Percentiles rank a stretch among this genome's conserved stretches.
These are phyloP conservation scores for Lamproptera curius DNA, from an alignment of 2,888 invertebrate species.

Conservation along the genomic window DNA sequence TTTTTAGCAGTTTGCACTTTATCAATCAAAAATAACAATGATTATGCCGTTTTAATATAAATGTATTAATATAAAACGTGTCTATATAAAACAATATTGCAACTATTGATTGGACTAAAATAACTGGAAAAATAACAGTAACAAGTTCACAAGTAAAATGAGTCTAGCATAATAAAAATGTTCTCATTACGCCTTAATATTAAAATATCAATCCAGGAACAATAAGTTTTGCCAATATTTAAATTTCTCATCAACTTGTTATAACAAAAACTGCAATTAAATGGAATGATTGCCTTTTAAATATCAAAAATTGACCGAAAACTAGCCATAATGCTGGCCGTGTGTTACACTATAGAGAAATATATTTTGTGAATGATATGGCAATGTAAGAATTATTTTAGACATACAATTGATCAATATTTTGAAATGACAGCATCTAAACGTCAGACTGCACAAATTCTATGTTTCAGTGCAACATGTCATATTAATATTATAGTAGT, in stretches of 20 bases:
- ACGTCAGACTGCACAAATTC: not conserved
- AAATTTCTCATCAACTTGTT: no score
- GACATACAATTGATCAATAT: not conserved
- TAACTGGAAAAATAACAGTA: slow-evolving; percentile 3
- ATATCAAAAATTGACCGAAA: no score
- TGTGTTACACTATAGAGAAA: no score
- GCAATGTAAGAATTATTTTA: not conserved
- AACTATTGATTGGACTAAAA: not conserved
- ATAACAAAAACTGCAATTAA: no score
- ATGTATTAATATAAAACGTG: not conserved
- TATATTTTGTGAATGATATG: not conserved
- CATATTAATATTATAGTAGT: slow-evolving; percentile 24
- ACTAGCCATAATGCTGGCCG: no score
- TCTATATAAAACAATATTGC: slow-evolving; percentile 16
- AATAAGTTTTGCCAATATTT: no score
- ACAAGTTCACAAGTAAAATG: not conserved
- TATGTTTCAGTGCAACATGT: not conserved
- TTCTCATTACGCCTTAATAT: no score
- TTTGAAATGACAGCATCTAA: not conserved
- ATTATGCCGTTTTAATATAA: not conserved
- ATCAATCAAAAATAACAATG: no score
- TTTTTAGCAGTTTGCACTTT: no score
- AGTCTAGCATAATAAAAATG: no score
- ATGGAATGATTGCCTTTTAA: no score
- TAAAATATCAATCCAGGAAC: no score